Evolutionary conservation across 2,113 vertebrate genomes (phyloP), one percentile per base, ranked within the genome.

Genomic region (Procapra przewalskii): DNA sequence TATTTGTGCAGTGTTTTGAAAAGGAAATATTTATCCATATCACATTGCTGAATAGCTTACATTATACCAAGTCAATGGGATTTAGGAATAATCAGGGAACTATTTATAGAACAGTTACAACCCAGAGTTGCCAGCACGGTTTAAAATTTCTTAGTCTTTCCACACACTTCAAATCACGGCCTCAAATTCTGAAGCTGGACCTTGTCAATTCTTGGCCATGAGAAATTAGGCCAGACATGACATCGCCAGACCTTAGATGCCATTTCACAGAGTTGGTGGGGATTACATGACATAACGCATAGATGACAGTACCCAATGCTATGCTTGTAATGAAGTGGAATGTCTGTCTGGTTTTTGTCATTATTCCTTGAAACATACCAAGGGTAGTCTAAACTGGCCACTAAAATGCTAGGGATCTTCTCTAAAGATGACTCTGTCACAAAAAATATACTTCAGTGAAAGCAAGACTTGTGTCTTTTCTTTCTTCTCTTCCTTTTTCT

Each of bases 21-120:
- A 98, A 98, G 97, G 98, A 98, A 98, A 97, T 94, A 96, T 98
- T 95, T 97, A 84, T 97, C 93, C 7, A 10, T 97, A 98, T 98
- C 90, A 85, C 97, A 94, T 62, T 93, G 80, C 95, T 88, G 94
- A 97, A 97, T 95, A 94, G 98, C 96, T 94, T 97, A 27, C 80
- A 60, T 96, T 96, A 86, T 93, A 94, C 64, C 36, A 94, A 94
- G 86, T 97, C 93, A 94, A 84, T 88, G 83, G 92, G 93, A 91
- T 96, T 95, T 94, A 94, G 83, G 96, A 92, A 85, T 94, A 97
- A 96, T 92, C 80, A 91, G 83, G 85, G n/a, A 55, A 82, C 96
- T 97, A 97, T 97, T 97, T 97, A 96, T 97, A 97, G 91, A 91
- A 59, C 82, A 84, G 15, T 77, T 94, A 91, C 52, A 60, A 84